Evolutionary conservation across 2,797 vertebrate genomes (phyloP).

Genomic region (Syncerus caffer): DNA sequence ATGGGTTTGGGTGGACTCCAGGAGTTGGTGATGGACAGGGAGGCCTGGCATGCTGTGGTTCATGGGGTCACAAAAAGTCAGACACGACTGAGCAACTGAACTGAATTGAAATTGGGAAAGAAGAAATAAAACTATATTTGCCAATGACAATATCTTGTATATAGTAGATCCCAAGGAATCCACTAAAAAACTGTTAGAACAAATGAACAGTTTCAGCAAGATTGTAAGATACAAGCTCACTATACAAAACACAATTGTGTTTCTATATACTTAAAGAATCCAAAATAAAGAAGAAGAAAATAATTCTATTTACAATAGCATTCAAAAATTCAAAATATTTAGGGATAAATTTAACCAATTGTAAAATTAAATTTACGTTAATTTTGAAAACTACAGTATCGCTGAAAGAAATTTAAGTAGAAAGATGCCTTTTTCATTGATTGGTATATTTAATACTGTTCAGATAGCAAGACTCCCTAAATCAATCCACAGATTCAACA

Average conservation of each 20-base stretch:
- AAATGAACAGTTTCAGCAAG: neutral
- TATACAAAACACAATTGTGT: neutral
- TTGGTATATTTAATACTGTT: neutral
- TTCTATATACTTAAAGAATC: neutral
- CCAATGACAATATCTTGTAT: neutral
- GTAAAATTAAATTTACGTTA: neutral
- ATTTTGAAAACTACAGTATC: neutral
- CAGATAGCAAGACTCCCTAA: neutral
- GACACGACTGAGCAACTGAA: neutral
- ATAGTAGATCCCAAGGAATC: neutral
- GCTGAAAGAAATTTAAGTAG: neutral
- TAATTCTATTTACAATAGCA: neutral
- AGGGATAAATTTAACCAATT: neutral
- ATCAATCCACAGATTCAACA: neutral
- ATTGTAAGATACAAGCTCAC: neutral
- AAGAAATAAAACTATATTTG: neutral
- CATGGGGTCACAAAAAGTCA: neutral
- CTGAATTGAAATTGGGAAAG: neutral
- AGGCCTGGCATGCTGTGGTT: no score
- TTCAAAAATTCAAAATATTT: neutral
- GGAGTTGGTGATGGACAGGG: no score
- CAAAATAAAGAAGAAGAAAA: neutral
- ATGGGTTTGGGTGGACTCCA: no score
- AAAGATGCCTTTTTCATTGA: neutral
- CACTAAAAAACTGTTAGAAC: neutral